A percentile compares a stretch with the other conserved stretches of the same genome.
These are phyloP conservation scores for Trichomycterus rosablanca DNA, from an alignment of 2,113 vertebrate genomes.

Conservation along the genomic window DNA sequence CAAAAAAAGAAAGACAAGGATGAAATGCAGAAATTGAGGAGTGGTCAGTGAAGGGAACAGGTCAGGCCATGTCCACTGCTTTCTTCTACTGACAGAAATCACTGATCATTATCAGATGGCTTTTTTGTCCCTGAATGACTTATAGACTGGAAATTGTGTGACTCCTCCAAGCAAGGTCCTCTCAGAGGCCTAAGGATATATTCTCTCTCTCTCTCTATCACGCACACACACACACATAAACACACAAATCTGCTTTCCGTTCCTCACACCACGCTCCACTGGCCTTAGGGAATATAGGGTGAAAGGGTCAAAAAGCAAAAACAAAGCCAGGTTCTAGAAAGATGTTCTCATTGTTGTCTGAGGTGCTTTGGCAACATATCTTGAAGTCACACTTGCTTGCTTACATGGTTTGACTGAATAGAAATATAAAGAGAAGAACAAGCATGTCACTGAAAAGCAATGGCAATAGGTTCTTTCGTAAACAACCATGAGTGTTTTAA, in stretches of 20 bases:
- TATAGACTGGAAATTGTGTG: conserved; percentile 27
- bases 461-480: neutral
- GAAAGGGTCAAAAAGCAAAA: conserved; percentile 18
- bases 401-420: conserved; percentile 18
- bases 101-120: conserved; percentile 30
- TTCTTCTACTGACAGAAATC: conserved; percentile 23
- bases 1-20: no score
- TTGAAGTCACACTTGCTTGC: conserved; percentile 11
- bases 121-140: conserved; percentile 24
- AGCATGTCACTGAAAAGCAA: neutral
- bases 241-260: conserved; percentile 23
- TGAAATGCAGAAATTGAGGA: no score
- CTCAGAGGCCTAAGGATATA: no score
- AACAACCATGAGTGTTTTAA: conserved; percentile 4
- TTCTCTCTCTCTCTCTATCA: conserved; percentile 5
- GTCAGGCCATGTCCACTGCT: conserved; percentile 31
- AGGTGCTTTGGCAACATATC: conserved; percentile 37
- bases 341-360: conserved; percentile 28
- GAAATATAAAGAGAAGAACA: conserved; percentile 13
- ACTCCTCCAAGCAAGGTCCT: conserved; percentile 6
- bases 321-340: conserved; percentile 28
- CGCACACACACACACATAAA: conserved; percentile 27
- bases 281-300: conserved; percentile 17
- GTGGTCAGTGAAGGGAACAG: conserved; percentile 16
- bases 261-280: conserved; percentile 31